These are phyloP conservation scores for Drosophila formosana DNA, from an alignment of 2,888 invertebrate genomes.

Conservation along the genomic window DNA sequence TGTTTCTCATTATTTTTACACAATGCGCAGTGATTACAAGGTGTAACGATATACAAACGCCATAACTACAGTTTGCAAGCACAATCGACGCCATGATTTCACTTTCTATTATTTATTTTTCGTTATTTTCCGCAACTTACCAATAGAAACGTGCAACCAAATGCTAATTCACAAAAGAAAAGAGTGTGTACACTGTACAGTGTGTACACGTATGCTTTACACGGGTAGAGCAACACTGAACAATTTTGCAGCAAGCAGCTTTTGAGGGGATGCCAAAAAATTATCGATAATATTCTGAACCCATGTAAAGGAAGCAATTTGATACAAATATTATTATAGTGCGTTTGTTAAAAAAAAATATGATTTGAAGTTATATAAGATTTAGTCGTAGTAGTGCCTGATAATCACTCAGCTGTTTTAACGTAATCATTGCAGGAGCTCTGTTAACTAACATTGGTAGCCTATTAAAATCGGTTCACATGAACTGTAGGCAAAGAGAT, in stretches of 20 bases:
- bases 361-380: too few relatives aligned
- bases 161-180: constrained; percentile 82
- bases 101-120: constrained; percentile 43
- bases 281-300: constrained; percentile 2
- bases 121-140: constrained; percentile 69
- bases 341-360: too few relatives aligned
- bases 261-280: background rate
- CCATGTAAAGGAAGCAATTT: background rate
- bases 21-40: background rate
- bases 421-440: background rate
- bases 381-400: too few relatives aligned
- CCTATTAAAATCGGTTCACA: background rate
- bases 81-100: constrained; percentile 16
- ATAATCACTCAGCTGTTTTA: background rate
- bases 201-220: constrained; percentile 9
- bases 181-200: constrained; percentile 62
- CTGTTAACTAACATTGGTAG: background rate
- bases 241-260: constrained; percentile 15
- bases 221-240: constrained; percentile 14
- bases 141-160: constrained; percentile 84
- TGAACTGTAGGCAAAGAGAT: background rate
- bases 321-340: too few relatives aligned
- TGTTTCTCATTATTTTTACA: background rate
- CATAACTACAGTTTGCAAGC: background rate
- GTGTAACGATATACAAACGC: background rate